Evolutionary conservation across 2,113 vertebrate species (phyloP).

Genomic region (Festucalex cinctus): DNA sequence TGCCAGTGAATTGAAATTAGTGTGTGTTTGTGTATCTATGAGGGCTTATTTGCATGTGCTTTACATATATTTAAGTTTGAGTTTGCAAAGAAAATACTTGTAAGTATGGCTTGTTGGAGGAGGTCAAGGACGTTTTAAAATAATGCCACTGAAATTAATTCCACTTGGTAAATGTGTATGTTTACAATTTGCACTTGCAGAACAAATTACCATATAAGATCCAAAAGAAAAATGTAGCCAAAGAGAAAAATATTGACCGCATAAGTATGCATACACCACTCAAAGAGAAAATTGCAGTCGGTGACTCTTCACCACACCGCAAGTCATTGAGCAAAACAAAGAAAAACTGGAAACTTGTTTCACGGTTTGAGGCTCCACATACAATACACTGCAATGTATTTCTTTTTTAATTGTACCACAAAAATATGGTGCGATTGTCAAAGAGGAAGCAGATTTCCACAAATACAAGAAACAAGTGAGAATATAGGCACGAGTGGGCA

Average conservation of each 20-base stretch:
- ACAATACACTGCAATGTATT: background rate
- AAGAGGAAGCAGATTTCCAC: background rate
- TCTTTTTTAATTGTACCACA: background rate
- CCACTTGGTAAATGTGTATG: background rate
- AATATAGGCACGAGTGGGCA: too few relatives aligned
- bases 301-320: too few relatives aligned
- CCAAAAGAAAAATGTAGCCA: background rate
- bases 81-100: constrained; percentile 24
- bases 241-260: background rate
- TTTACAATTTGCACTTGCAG: background rate
- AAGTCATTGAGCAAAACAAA: too few relatives aligned
- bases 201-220: background rate
- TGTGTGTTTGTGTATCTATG: constrained; percentile 7
- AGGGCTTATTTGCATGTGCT: constrained; percentile 41
- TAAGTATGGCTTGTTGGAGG: constrained; percentile 12
- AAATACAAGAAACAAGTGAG: background rate
- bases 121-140: constrained; percentile 10
- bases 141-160: background rate
- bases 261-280: background rate
- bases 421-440: background rate
- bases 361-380: background rate
- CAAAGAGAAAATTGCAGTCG: background rate
- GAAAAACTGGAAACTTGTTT: background rate
- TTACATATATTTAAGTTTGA: constrained; percentile 40
- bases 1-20: constrained; percentile 24